Evolutionary conservation across 2,888 invertebrate genomes (phyloP), one percentile per base, ranked within the genome.

Genomic region (Acanthopleura granulata): DNA sequence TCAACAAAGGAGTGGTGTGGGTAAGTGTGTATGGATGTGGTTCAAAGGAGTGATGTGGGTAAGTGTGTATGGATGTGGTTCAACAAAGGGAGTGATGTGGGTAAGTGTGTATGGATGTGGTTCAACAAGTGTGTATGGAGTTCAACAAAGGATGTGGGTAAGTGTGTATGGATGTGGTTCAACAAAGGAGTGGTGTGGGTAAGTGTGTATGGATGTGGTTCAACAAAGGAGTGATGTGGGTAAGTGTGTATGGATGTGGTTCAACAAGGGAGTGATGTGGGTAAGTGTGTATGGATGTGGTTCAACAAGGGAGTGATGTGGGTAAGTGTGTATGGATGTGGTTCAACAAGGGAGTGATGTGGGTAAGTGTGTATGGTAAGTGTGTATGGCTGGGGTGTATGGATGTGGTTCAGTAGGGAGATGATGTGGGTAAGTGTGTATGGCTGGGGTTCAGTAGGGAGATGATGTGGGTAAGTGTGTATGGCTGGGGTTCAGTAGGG

Each of bases 191-290:
- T n/a, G n/a, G n/a, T n/a, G n/a, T n/a, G n/a, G n/a, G n/a, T n/a
- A n/a, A n/a, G n/a, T n/a, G n/a, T n/a, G n/a, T n/a, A n/a, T 94
- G 0, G 93, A 94, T 29, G 94, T 95, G 0, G 92, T 94, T 0
- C 93, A 94, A 85, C 91, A 93, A 76, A 99, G 99, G 1, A 92
- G 93, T 74, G 93, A 94, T 84, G 91, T 97, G 72, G 93, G 95
- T 94, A 91, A 84, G 74, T 76, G 4, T 25, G 25, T 27, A 22
- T 94, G 0, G 93, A 94, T 29, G 94, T 95, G 0, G 92, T 94
- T 0, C 93, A 94, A 85, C 91, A 93, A 76, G 99, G 99, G 1
- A 92, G 93, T 74, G 93, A 94, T 84, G 91, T 97, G 72, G 93
- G 95, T 94, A 91, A 84, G 74, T 76, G 16, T 15, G 11, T 27